Evolutionary conservation across 2,888 invertebrate genomes (phyloP).

Genomic region (Serrognathus titanus): DNA sequence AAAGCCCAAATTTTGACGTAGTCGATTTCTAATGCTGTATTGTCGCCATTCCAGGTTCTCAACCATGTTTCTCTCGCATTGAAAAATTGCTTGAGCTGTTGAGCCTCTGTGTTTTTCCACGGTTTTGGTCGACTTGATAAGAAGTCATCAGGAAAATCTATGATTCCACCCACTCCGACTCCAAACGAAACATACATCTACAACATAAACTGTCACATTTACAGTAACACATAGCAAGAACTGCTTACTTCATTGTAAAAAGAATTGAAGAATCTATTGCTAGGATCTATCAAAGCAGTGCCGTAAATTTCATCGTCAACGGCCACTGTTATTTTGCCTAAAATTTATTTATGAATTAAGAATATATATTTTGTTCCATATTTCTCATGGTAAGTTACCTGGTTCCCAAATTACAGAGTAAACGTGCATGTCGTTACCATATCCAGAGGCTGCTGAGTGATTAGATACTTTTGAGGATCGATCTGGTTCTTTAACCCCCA

Average conservation of each 20-base stretch:
- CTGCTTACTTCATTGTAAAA: slow-evolving; percentile 48
- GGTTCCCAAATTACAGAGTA: slow-evolving; percentile 66
- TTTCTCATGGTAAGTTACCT: slow-evolving; percentile 42
- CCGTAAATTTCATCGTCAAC: slow-evolving; percentile 47
- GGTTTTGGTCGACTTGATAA: slow-evolving; percentile 56
- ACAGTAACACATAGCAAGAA: background rate
- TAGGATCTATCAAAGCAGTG: slow-evolving; percentile 23
- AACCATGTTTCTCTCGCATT: slow-evolving; percentile 55
- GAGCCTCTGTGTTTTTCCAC: slow-evolving; percentile 60
- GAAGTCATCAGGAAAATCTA: slow-evolving; percentile 60
- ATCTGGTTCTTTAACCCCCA: slow-evolving; percentile 43
- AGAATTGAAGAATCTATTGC: slow-evolving; percentile 43
- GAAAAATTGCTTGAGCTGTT: slow-evolving; percentile 62
- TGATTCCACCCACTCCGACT: slow-evolving; percentile 66
- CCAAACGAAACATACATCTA: slow-evolving; percentile 68
- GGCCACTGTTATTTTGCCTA: slow-evolving; percentile 39
- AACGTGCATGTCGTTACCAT: slow-evolving; percentile 56
- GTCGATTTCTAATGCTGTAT: slow-evolving; percentile 49
- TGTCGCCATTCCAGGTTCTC: slow-evolving; percentile 54
- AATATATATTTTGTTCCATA: no score
- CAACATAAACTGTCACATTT: slow-evolving; percentile 17
- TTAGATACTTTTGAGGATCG: slow-evolving; percentile 41
- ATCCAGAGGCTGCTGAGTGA: slow-evolving; percentile 10
- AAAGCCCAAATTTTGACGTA: slow-evolving; percentile 52
- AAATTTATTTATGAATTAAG: slow-evolving; percentile 17